Evolutionary conservation across 1,140 invertebrate genomes (phyloP).

Genomic region (Penaeus chinensis): DNA sequence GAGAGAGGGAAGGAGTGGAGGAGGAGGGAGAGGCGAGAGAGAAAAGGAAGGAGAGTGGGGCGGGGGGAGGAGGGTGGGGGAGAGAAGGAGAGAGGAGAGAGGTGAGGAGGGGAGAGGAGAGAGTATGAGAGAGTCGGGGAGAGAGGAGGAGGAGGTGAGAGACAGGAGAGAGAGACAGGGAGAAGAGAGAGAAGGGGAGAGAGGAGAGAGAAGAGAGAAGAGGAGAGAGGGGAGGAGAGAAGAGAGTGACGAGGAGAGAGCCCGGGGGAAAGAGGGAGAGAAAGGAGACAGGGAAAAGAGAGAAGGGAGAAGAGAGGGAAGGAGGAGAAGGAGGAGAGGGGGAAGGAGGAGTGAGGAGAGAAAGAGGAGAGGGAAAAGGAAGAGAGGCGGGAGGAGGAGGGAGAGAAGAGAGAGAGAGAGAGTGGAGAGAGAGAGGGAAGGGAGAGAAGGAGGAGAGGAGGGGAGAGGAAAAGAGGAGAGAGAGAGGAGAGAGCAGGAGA

Average conservation of each 20-base stretch:
- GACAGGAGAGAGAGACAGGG: neutral
- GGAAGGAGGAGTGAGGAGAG: no score
- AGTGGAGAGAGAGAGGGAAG: neutral
- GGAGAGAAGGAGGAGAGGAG: neutral
- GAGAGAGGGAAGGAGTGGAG: neutral
- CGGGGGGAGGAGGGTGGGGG: neutral
- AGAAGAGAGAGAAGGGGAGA: no score
- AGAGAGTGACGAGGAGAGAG: neutral
- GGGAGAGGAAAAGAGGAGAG: neutral
- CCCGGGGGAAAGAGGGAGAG: neutral
- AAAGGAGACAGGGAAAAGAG: neutral
- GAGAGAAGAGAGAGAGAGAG: no score
- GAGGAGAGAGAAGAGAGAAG: neutral
- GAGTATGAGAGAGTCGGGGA: neutral
- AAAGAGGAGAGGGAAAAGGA: neutral
- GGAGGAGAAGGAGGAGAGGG: neutral
- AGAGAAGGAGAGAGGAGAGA: neutral
- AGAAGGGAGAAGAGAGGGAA: neutral
- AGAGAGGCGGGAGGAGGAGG: neutral
- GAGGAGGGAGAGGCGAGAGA: neutral
- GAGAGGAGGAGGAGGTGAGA: conserved; percentile 1
- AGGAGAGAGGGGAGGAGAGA: neutral
- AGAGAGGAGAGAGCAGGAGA: neutral
- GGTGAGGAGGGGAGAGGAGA: neutral
- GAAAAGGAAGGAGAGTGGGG: neutral